Evolutionary conservation across 1,140 invertebrate species (phyloP).

Genomic region (Papilio xuthus): DNA sequence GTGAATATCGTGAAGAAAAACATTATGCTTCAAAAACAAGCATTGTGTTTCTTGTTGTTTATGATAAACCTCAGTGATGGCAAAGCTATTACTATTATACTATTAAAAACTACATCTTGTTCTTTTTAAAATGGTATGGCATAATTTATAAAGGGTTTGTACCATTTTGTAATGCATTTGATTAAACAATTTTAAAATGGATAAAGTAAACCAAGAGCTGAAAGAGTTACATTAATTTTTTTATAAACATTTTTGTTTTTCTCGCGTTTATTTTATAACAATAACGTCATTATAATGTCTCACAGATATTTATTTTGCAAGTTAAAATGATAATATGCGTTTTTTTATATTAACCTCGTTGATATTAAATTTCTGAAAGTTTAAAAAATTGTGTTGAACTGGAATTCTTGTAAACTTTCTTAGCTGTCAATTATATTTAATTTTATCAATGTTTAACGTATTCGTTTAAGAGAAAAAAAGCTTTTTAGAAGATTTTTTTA

Average conservation of each 20-base stretch:
- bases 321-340: background rate
- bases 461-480: background rate
- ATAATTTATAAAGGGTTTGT: background rate
- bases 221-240: background rate
- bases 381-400: background rate
- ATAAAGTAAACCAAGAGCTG: background rate
- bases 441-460: background rate
- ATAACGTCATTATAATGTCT: background rate
- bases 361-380: background rate
- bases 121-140: background rate
- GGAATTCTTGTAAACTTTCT: background rate
- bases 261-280: background rate
- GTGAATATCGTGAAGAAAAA: background rate
- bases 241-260: background rate
- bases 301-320: background rate
- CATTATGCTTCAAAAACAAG: too few relatives aligned
- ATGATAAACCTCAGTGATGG: too few relatives aligned
- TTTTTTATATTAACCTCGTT: background rate
- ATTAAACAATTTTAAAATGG: background rate
- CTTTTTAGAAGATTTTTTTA: too few relatives aligned
- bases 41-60: background rate
- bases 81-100: too few relatives aligned
- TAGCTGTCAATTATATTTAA: background rate
- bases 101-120: background rate
- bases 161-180: background rate